Conservation (phyloP, 2,113 vertebrate genomes). For the Megalops atlanticus region DNA sequence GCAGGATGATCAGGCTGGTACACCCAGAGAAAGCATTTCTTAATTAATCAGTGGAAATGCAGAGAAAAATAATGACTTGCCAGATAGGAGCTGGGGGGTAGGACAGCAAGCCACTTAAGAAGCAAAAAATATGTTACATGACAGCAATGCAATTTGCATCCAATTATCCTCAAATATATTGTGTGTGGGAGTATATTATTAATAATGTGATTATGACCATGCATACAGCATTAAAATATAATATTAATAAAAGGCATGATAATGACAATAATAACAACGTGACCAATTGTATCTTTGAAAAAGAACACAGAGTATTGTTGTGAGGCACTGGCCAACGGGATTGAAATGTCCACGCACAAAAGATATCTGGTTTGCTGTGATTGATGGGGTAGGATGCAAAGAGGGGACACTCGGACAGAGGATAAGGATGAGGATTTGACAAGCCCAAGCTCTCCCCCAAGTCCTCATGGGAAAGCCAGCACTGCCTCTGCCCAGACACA, state of each 20-base stretch:
- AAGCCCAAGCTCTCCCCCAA: background rate
- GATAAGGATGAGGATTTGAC: background rate
- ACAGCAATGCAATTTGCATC: background rate
- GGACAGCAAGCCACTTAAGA: background rate
- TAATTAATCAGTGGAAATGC: constrained; percentile 15
- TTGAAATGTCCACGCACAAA: background rate
- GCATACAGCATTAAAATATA: background rate
- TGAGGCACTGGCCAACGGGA: background rate
- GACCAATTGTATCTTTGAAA: background rate
- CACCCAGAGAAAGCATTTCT: background rate
- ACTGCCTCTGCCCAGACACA: background rate
- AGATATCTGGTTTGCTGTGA: background rate
- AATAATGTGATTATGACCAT: background rate
- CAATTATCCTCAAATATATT: background rate
- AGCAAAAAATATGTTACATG: background rate
- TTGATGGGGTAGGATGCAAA: background rate
- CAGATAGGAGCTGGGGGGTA: background rate
- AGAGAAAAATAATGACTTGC: background rate
- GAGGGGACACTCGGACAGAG: background rate
- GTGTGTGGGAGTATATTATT: background rate
- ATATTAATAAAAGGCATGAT: background rate
- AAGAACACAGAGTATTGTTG: background rate
- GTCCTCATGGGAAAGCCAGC: background rate
- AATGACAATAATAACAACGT: background rate
- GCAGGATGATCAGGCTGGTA: background rate